Conservation (phyloP, 2,888 invertebrate species). For the Zonitis immaculata region DNA sequence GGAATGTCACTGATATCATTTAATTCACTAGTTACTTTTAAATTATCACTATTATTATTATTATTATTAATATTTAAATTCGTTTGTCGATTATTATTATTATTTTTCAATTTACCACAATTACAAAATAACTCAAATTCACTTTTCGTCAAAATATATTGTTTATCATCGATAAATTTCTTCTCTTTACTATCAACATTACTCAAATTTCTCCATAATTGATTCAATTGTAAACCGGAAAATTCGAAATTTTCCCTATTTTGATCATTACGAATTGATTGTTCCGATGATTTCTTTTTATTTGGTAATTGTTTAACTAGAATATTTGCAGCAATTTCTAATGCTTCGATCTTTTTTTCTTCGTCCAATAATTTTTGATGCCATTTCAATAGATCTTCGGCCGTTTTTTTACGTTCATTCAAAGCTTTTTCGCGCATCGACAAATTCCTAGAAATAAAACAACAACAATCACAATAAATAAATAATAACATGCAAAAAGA, state of each 20-base stretch:
- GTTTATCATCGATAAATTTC: slow-evolving; percentile 44
- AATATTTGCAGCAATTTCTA: slow-evolving; percentile 48
- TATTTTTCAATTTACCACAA: slow-evolving; percentile 35
- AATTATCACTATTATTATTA: slow-evolving; percentile 17
- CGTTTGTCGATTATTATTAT: too few relatives aligned
- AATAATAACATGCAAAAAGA: too few relatives aligned
- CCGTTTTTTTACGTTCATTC: slow-evolving; percentile 49
- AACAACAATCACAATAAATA: neutral
- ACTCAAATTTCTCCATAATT: slow-evolving; percentile 49
- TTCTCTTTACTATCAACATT: slow-evolving; percentile 44
- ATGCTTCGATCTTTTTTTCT: slow-evolving; percentile 51
- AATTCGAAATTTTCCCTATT: slow-evolving; percentile 25
- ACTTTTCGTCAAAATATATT: slow-evolving; percentile 45
- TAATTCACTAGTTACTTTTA: slow-evolving; percentile 9
- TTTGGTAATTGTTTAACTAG: slow-evolving; percentile 36
- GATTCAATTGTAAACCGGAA: slow-evolving; percentile 47
- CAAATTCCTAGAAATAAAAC: slow-evolving; percentile 38
- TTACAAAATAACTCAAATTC: slow-evolving; percentile 48
- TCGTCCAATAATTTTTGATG: slow-evolving; percentile 53
- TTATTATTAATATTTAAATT: neutral
- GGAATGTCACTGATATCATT: slow-evolving; percentile 7
- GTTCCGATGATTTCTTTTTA: slow-evolving; percentile 6
- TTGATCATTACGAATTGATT: slow-evolving; percentile 5
- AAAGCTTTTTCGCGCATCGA: slow-evolving; percentile 51
- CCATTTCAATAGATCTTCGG: slow-evolving; percentile 53